Conservation (phyloP, 37 sponge, comb jelly and placozoan genomes). For the Aphrocallistes beatrix region DNA sequence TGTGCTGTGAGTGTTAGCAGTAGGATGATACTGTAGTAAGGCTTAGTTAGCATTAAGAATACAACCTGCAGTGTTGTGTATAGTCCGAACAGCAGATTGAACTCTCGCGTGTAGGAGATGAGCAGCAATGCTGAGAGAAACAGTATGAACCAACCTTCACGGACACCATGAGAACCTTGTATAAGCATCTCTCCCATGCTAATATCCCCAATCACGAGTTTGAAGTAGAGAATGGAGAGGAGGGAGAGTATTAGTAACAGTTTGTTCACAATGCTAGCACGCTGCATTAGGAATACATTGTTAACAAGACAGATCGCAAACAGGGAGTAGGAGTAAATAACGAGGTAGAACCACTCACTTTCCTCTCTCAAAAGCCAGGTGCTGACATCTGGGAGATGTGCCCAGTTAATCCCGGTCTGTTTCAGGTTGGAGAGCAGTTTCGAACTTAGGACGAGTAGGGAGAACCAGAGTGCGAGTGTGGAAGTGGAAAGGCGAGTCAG, state of each 20-base stretch:
- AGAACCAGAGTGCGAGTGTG: background rate
- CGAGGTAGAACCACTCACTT: background rate
- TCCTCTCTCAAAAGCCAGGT: background rate
- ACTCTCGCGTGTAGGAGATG: background rate
- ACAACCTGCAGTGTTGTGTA: slow-evolving; percentile 11
- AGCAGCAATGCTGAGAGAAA: background rate
- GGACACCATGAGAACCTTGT: background rate
- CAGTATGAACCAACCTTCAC: background rate
- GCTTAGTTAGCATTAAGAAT: slow-evolving; percentile 1
- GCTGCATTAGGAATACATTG: background rate
- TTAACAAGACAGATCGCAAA: background rate
- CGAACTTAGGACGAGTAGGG: background rate
- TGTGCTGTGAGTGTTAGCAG: background rate
- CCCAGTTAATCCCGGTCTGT: slow-evolving; percentile 22
- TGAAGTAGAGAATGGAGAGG: background rate
- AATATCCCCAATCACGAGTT: background rate
- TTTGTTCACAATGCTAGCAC: background rate
- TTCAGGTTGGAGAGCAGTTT: background rate
- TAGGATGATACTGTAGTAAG: background rate
- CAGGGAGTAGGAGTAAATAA: background rate
- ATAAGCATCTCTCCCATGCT: background rate
- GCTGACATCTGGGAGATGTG: background rate
- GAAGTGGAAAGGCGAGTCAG: background rate
- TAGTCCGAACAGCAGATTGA: background rate
- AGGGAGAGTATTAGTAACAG: background rate